Evolutionary conservation across 92 coral and sea anemone genomes (phyloP).

Genomic region (Paragorgia papillata): DNA sequence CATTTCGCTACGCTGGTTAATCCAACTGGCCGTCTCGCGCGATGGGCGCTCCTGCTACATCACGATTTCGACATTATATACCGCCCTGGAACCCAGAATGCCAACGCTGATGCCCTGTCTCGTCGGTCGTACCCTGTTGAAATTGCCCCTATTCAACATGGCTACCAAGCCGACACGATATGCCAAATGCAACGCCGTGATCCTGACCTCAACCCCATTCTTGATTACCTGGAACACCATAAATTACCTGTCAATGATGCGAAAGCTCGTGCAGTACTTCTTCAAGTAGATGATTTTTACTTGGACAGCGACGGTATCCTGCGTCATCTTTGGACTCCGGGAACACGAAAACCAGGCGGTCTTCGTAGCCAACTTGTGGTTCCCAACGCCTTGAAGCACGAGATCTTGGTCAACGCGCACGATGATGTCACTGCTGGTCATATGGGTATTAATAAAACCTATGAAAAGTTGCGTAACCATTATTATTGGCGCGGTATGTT

Average conservation of each 20-base stretch:
- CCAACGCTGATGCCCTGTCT: conserved; percentile 6
- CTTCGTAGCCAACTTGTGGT: conserved; percentile 36
- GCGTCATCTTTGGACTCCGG: conserved; percentile 15
- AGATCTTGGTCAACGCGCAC: conserved; percentile 41
- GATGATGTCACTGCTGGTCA: conserved; percentile 56
- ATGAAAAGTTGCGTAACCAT: conserved; percentile 36
- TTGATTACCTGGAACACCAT: conserved; percentile 43
- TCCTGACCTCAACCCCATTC: conserved; percentile 3
- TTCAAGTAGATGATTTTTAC: conserved; percentile 36
- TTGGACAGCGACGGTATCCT: conserved; percentile 23
- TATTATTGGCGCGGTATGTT: conserved; percentile 66
- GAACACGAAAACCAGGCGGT: background rate
- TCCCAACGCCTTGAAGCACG: conserved; percentile 27
- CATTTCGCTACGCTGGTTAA: conserved; percentile 33
- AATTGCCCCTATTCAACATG: background rate
- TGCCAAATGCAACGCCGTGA: conserved; percentile 46
- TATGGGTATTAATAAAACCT: conserved; percentile 50
- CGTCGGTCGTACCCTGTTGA: background rate
- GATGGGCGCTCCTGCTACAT: conserved; percentile 19
- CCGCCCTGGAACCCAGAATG: conserved; percentile 1
- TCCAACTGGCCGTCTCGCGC: conserved; percentile 14
- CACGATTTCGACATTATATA: conserved; percentile 28
- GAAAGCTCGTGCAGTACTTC: conserved; percentile 35
- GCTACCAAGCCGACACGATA: conserved; percentile 5
- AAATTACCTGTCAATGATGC: conserved; percentile 26